Conservation (phyloP, 1,140 invertebrate species). For the Platorchestia sp. region DNA sequence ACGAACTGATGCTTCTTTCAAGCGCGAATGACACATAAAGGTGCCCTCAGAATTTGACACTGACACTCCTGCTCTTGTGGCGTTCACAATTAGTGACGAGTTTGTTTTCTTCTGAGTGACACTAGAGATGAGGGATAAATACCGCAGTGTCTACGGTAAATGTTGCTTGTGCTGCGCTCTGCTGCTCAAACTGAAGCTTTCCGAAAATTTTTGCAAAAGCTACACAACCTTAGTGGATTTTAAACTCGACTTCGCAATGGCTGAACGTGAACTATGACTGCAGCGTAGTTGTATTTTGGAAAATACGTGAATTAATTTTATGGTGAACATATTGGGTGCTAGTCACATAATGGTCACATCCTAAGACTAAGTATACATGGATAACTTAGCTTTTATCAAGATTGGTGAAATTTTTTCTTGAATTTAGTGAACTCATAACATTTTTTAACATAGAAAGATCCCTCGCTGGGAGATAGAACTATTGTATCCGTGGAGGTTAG, state of each 20-base stretch:
- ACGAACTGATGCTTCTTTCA: neutral
- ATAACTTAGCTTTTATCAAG: neutral
- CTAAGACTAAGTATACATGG: neutral
- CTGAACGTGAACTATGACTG: neutral
- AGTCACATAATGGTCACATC: neutral
- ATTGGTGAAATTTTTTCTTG: neutral
- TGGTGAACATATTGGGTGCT: neutral
- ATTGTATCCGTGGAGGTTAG: too few species aligned
- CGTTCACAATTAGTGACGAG: neutral
- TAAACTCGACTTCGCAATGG: neutral
- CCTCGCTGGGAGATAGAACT: too few species aligned
- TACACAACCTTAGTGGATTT: neutral
- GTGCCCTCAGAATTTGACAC: constrained; percentile 30
- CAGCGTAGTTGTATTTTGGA: neutral
- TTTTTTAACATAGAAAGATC: too few species aligned
- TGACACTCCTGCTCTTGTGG: neutral
- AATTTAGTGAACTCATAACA: neutral
- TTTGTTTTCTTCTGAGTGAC: constrained; percentile 2
- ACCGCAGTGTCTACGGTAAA: neutral
- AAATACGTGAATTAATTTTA: neutral
- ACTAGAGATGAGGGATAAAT: neutral
- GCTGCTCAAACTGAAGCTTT: neutral
- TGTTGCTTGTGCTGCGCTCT: neutral
- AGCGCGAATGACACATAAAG: neutral
- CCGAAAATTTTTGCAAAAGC: neutral